Conservation (phyloP, 2,797 vertebrate species). For the Diglossa cyanea region DNA sequence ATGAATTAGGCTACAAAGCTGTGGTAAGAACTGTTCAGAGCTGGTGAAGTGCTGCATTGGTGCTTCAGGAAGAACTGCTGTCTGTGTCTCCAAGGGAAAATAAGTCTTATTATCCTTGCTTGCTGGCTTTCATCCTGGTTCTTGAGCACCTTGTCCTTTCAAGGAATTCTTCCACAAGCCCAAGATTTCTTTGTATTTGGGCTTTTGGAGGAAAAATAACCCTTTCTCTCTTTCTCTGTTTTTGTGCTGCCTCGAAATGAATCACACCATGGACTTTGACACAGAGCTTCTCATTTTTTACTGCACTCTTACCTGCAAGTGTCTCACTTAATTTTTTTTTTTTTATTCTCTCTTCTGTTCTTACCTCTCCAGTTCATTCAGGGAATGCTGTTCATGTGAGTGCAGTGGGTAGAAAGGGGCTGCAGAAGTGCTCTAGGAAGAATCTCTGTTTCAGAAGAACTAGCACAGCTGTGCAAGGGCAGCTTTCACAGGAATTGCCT, state of each 20-base stretch:
- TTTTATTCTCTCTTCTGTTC: not conserved
- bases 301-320: not conserved
- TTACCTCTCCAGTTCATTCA: not conserved
- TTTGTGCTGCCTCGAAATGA: not conserved
- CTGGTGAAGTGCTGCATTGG: not conserved
- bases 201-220: not conserved
- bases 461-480: not conserved
- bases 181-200: not conserved
- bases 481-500: not conserved
- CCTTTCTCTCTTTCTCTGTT: not conserved
- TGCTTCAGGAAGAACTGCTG: not conserved
- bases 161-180: not conserved
- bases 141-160: not conserved
- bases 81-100: not conserved
- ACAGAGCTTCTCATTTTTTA: not conserved
- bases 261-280: not conserved
- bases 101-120: not conserved
- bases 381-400: rapidly evolving
- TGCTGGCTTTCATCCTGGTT: not conserved
- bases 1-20: not conserved
- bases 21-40: not conserved
- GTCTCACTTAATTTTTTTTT: not conserved
- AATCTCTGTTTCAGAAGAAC: not conserved
- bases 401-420: not conserved
- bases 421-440: not conserved